Percentiles rank a stretch among this genome's conserved stretches.
Conservation (phyloP, 2,797 vertebrate species). For the Choloepus didactylus region DNA sequence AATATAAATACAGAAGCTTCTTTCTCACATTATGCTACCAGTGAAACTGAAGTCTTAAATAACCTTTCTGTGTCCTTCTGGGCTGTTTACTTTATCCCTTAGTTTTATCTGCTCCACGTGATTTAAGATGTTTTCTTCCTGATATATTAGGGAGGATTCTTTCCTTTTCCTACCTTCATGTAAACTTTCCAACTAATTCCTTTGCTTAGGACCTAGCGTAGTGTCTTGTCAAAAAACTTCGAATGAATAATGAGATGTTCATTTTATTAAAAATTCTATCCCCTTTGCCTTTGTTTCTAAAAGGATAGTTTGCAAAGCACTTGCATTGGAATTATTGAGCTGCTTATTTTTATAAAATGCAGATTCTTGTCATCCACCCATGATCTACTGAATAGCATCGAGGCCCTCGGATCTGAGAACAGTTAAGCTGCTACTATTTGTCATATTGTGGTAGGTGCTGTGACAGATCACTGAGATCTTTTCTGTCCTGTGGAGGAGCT, state of each 20-base stretch:
- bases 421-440: neutral
- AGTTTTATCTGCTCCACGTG: neutral
- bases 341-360: neutral
- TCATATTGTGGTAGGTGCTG: neutral
- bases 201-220: neutral
- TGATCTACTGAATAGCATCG: neutral
- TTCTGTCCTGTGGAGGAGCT: neutral
- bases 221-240: neutral
- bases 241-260: constrained; percentile 4
- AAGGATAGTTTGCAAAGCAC: constrained; percentile 18
- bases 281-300: constrained; percentile 9
- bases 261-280: neutral
- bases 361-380: neutral
- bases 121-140: neutral
- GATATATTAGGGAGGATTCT: neutral
- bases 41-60: constrained; percentile 25
- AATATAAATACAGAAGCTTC: constrained; percentile 44
- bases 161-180: constrained; percentile 20
- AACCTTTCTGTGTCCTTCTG: neutral
- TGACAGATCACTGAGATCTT: neutral
- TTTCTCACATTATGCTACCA: constrained; percentile 2
- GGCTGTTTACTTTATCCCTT: constrained; percentile 8
- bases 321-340: neutral
- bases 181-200: neutral
- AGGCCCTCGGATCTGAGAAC: neutral